A percentile compares a stretch with the other conserved stretches of the same genome.
phyloP scores from a whole-genome alignment of 2,888 invertebrate species.

The Cacoxenus indagator region DNA sequence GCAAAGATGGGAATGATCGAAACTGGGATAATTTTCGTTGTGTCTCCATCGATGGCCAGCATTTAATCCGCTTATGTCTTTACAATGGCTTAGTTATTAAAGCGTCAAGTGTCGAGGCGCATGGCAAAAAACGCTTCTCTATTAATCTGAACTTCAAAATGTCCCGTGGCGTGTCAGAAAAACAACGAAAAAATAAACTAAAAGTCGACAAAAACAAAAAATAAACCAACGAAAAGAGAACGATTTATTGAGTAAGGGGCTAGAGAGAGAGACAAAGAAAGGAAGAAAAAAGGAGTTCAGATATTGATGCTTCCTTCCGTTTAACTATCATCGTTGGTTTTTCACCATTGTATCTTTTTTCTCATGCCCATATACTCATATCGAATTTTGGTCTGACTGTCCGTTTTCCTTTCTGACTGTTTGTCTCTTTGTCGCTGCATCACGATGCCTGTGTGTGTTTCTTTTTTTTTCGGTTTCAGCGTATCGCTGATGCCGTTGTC shows the following conservation, averaged over 20 bases:
- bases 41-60: not conserved
- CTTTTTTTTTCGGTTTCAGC: not conserved
- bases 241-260: not conserved
- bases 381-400: not conserved
- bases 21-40: too few relatives aligned
- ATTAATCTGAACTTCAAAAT: not conserved
- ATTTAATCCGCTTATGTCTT: not conserved
- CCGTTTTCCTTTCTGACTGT: too few relatives aligned
- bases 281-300: conserved; percentile 7
- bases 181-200: not conserved
- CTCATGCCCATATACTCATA: not conserved
- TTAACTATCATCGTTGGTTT: conserved; percentile 1
- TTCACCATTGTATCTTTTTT: not conserved
- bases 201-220: not conserved
- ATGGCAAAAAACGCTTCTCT: not conserved
- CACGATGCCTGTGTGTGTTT: too few relatives aligned
- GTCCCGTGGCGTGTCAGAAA: not conserved
- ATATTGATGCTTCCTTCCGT: conserved; percentile 18
- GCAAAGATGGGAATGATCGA: too few relatives aligned
- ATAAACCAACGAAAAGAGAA: not conserved
- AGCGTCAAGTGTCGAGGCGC: not conserved
- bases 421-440: too few relatives aligned
- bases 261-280: not conserved
- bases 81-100: conserved; percentile 4
- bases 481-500: not conserved